Base-by-base conservation (phyloP, 1,140 invertebrate species). In the Brachionus angularis region DNA sequence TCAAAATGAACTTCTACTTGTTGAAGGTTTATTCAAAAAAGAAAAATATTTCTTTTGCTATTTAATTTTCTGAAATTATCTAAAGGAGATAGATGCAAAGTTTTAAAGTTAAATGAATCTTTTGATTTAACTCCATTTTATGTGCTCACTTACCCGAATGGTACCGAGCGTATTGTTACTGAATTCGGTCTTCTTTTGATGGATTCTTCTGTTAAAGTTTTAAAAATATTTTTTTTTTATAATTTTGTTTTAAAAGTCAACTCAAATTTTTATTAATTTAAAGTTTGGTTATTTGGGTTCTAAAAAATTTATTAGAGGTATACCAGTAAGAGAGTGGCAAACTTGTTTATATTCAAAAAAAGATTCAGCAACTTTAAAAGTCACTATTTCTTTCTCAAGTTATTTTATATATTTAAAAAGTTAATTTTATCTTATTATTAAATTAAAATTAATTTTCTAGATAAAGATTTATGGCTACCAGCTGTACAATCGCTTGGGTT, bases 321-420 rank as follows among this genome's bases (percentile, higher is more conserved):
- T 67, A 29, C 62, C 62, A 10, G 62, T 67, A 1, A 67, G 47
- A 67, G 62, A 67, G 18, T 67, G 62, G 62, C 62, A 47, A 67
- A 23, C 42, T 23, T 67, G 62, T 34, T 21, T 67, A 21, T 67
- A 67, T 50, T 47, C 42, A 7, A n/a, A 46, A 18, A 67, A 67
- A 47, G 42, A 67, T 21, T 23, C 21, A 10, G 27, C 62, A 23
- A 47, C 62, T 23, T 21, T 67, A 1, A 67, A 67, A 50, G 47
- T 67, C 29, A 67, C 47, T 21, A 46, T 67, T 47, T 67, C 62
- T 36, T 67, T 16, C 36, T 44, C 62, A 67, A 67, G 62, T 67
- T 29, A 47, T 10, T 34, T 67, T 33, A 16, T 5, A 16, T 4
- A 14, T 21, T 21, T 21, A 12, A 33, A 4, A 3, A 18, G n/a